phyloP scores from a whole-genome alignment of 2,888 invertebrate genomes.

The Meghimatium bilineatum region DNA sequence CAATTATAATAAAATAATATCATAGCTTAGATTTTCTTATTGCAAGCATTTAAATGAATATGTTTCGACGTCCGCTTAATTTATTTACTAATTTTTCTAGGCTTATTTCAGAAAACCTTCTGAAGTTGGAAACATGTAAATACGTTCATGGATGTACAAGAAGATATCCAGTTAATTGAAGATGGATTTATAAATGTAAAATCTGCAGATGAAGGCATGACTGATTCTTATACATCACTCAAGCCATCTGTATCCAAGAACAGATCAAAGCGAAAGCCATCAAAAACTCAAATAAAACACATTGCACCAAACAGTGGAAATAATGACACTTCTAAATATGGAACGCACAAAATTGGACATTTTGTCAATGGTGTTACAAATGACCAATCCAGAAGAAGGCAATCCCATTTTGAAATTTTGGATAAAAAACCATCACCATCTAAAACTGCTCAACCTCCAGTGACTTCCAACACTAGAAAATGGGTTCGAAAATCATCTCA shows the following conservation, averaged over 20 bases:
- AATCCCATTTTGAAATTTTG: neutral
- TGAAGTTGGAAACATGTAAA: neutral
- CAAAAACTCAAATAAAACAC: constrained; percentile 52
- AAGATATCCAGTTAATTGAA: neutral
- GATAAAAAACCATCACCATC: neutral
- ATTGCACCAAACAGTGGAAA: constrained; percentile 43
- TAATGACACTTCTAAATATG: constrained; percentile 41
- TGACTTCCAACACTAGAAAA: neutral
- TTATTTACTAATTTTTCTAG: no score
- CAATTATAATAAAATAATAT: no score
- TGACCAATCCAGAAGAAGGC: constrained; percentile 14
- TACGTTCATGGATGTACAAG: constrained; percentile 8
- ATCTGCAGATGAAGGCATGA: constrained; percentile 35
- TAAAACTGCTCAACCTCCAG: neutral
- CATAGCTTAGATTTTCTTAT: no score
- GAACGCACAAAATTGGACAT: constrained; percentile 36
- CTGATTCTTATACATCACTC: constrained; percentile 26
- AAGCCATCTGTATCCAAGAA: constrained; percentile 30
- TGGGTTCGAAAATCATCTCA: constrained; percentile 15
- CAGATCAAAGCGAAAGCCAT: constrained; percentile 52
- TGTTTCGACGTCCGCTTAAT: no score
- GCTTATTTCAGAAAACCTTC: neutral
- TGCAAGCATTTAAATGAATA: no score
- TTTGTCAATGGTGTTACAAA: constrained; percentile 37
- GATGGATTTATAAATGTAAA: constrained; percentile 33